Base-by-base conservation (phyloP, 2,113 vertebrate genomes). In the Fregetta grallaria region DNA sequence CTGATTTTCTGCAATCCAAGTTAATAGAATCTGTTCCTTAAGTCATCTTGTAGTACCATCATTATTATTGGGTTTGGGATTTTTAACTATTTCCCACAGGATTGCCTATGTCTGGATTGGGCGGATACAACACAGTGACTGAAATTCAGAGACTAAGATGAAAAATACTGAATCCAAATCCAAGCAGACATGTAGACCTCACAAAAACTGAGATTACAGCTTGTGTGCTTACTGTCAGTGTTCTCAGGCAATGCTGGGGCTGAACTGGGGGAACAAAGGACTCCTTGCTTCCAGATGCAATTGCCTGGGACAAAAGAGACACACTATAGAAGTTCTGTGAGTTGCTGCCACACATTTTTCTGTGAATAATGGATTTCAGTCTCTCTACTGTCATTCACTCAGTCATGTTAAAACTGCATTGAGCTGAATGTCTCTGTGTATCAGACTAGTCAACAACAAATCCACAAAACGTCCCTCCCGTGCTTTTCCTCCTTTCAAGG, bases 191-290 rank as follows among this genome's bases (percentile, higher is more conserved):
- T 34, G 17, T 11, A 52, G 34, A 49, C 27, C 55, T 92, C 42
- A 83, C 25, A 62, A 45, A 81, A 7, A 49, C 30, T 45, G 47
- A 52, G 19, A 45, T 66, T 80, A 73, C 8, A n/a, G 50, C 7
- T 73, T 76, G 8, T 36, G 42, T 47, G 53, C 52, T 55, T 49
- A 58, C 26, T 53, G 8, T 18, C 71, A 86, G 49, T 32, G 32
- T 29, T 86, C 45, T 36, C 45, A 38, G 50, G 59, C 23, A 81
- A 66, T 3, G 18, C 14, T 0, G 0, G 10, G 11, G 16, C n/a
- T 67, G 65, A 91, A 61, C 25, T 36, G 19, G 19, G 30, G 15
- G 42, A 86, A 83, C 32, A 86, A 77, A 86, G 30, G 29, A 61
- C 23, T 73, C 32, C 71, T 79, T 76, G 59, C 63, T 74, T 84